Evolutionary conservation across 64 coral and sea anemone genomes (phyloP).

Genomic region (Actinia tenebrosa): DNA sequence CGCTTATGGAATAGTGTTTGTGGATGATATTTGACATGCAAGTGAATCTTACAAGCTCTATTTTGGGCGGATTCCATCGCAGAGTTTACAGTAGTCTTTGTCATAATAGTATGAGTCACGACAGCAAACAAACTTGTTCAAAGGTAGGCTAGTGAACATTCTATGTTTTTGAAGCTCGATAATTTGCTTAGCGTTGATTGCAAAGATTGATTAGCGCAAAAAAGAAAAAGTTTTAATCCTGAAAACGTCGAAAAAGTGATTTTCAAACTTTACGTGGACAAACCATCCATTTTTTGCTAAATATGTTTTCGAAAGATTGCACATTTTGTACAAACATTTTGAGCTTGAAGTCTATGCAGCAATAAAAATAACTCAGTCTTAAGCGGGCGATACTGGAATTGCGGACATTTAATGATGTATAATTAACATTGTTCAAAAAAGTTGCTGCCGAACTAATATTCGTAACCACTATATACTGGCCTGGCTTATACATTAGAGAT

Average conservation of each 20-base stretch:
- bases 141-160: not conserved
- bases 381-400: too few species aligned
- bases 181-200: too few species aligned
- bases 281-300: not conserved
- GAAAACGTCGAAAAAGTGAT: not conserved
- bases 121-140: not conserved
- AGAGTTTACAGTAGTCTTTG: not conserved
- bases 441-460: too few species aligned
- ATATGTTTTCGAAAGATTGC: too few species aligned
- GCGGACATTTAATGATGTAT: too few species aligned
- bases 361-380: too few species aligned
- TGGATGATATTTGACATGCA: constrained; percentile 9
- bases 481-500: too few species aligned
- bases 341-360: too few species aligned
- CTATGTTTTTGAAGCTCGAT: too few species aligned
- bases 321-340: not conserved
- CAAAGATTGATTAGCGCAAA: not conserved
- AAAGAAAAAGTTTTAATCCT: not conserved
- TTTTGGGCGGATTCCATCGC: not conserved
- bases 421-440: too few species aligned
- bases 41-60: not conserved
- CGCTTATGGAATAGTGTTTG: not conserved
- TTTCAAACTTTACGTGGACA: too few species aligned
- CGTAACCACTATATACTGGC: too few species aligned
- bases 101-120: not conserved